Evolutionary conservation across 2,888 invertebrate genomes (phyloP).

Genomic region (Trilocha varians): DNA sequence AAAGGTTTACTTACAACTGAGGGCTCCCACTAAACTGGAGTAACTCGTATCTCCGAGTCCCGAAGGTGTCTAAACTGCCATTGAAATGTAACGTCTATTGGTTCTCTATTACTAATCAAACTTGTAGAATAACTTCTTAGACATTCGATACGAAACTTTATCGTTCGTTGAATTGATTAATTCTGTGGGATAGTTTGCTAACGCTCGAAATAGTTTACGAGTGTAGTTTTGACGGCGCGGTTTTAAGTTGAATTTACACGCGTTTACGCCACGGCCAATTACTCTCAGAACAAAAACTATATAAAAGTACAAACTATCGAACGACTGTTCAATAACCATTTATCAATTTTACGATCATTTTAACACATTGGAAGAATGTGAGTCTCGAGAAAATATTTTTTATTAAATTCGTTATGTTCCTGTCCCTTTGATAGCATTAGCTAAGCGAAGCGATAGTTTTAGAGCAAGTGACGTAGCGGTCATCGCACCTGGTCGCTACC

Average conservation of each 20-base stretch:
- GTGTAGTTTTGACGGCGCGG: neutral
- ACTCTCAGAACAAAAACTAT: neutral
- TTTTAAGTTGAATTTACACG: neutral
- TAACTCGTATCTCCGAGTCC: slow-evolving; percentile 43
- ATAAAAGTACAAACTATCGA: neutral
- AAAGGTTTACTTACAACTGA: slow-evolving; percentile 22
- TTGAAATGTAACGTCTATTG: slow-evolving; percentile 40
- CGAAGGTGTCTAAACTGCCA: slow-evolving; percentile 44
- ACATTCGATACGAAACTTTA: neutral
- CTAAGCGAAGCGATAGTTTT: neutral
- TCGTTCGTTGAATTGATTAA: neutral
- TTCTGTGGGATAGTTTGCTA: neutral
- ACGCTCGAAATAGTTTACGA: neutral
- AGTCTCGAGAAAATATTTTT: too few relatives aligned
- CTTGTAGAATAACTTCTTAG: slow-evolving; percentile 4
- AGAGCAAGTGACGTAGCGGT: slow-evolving; percentile 57
- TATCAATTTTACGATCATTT: neutral
- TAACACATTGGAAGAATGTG: too few relatives aligned
- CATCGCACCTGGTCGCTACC: slow-evolving; percentile 47
- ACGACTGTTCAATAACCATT: neutral
- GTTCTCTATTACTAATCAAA: slow-evolving; percentile 20
- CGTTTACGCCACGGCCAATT: neutral
- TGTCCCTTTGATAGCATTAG: too few relatives aligned
- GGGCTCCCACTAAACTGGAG: slow-evolving; percentile 40
- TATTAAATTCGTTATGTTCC: too few relatives aligned